phyloP scores from a whole-genome alignment of 2,797 vertebrate species.

The Nothura maculosa region DNA sequence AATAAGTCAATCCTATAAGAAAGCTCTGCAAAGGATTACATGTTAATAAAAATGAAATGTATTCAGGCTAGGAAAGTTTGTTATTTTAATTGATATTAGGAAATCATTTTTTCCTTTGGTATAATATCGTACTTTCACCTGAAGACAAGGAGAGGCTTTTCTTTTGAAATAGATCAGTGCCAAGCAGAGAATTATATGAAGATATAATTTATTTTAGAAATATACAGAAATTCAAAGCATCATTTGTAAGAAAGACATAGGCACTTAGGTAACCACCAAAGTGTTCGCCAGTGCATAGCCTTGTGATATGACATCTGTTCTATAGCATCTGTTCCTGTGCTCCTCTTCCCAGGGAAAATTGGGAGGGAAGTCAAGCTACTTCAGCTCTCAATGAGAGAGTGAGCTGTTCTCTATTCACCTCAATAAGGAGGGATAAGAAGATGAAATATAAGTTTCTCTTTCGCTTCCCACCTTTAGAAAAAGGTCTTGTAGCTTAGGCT shows the following conservation, averaged over 20 bases:
- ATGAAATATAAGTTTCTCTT: neutral
- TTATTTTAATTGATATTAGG: neutral
- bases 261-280: neutral
- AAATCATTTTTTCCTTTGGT: neutral
- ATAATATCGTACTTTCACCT: neutral
- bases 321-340: neutral
- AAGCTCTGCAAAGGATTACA: neutral
- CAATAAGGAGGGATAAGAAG: neutral
- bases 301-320: neutral
- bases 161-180: neutral
- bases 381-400: neutral
- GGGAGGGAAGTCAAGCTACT: neutral
- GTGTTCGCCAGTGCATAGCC: neutral
- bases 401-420: neutral
- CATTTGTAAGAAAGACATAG: neutral
- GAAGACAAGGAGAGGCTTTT: neutral
- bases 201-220: neutral
- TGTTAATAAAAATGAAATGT: neutral
- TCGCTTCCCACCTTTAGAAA: neutral
- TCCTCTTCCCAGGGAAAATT: neutral
- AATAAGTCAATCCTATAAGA: constrained; percentile 11
- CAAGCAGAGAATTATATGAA: neutral
- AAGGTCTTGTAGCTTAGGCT: neutral
- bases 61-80: neutral
- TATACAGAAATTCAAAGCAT: neutral